Conservation (phyloP, 2,888 invertebrate species). For the Spodoptera littoralis region DNA sequence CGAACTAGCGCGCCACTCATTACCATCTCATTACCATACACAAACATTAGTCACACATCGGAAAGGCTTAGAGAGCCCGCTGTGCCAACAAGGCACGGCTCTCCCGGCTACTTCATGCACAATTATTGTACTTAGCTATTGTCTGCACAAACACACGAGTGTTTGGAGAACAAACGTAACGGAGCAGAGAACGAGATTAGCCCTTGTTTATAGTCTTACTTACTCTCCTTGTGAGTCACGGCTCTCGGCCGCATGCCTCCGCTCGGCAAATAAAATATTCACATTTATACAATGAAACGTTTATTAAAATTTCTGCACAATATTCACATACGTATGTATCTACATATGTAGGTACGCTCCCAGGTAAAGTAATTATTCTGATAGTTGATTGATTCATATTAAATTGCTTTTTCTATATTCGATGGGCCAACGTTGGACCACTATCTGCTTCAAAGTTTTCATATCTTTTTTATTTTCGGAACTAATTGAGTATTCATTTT, state of each 20-base stretch:
- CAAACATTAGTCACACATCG: constrained; percentile 86
- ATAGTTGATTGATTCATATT: constrained; percentile 27
- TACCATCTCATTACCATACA: constrained; percentile 87
- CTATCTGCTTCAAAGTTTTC: constrained; percentile 32
- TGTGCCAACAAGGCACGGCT: constrained; percentile 79
- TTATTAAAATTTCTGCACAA: constrained; percentile 14
- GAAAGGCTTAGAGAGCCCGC: constrained; percentile 81
- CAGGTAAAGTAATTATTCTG: constrained; percentile 7
- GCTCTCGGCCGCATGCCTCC: constrained; percentile 30
- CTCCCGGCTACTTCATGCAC: constrained; percentile 78
- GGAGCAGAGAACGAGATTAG: constrained; percentile 83
- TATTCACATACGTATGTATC: neutral
- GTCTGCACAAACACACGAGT: constrained; percentile 80
- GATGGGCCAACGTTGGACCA: too few species aligned
- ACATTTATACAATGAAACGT: neutral
- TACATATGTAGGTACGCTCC: constrained; percentile 8
- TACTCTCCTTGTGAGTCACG: constrained; percentile 56
- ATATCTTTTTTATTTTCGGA: constrained; percentile 6
- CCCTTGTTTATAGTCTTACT: constrained; percentile 77
- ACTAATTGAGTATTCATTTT: constrained; percentile 5
- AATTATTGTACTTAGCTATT: constrained; percentile 87
- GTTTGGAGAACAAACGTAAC: constrained; percentile 84
- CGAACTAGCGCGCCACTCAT: constrained; percentile 75
- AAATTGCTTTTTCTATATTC: too few species aligned
- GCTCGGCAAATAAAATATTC: constrained; percentile 12